These are phyloP conservation scores for Eudyptes chrysolophus DNA, from an alignment of 2,113 vertebrate species.

Conservation along the genomic window DNA sequence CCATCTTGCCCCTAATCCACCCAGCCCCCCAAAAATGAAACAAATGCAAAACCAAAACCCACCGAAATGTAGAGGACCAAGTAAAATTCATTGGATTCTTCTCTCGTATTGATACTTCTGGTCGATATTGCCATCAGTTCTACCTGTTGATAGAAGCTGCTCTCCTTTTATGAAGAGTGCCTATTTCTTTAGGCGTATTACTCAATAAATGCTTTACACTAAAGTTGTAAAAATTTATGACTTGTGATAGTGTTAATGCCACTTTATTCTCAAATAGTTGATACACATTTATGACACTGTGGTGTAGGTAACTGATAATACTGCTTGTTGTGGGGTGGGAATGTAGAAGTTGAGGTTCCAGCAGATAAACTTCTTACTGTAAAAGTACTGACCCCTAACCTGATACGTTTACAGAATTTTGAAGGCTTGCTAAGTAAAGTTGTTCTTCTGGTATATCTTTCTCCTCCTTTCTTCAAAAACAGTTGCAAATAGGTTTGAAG, in stretches of 20 bases:
- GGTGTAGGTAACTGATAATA: background rate
- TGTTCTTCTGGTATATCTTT: background rate
- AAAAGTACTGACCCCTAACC: background rate
- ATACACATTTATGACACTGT: accelerated
- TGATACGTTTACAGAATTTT: background rate
- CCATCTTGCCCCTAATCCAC: background rate
- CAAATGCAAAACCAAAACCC: no score
- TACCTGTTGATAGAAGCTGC: background rate
- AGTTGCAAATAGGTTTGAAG: background rate
- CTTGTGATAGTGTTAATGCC: background rate
- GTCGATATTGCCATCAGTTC: accelerated
- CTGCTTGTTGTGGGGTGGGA: background rate
- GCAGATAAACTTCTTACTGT: background rate
- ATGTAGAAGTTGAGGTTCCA: background rate
- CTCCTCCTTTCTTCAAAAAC: background rate
- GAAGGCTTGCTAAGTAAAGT: background rate
- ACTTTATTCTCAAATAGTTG: background rate
- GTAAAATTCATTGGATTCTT: background rate
- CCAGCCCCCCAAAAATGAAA: background rate
- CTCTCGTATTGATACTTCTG: background rate
- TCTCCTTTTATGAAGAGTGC: background rate
- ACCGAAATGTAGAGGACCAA: no score
- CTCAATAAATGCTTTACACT: background rate
- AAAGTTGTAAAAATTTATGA: accelerated
- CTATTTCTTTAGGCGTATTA: background rate